A percentile compares a stretch with the other conserved stretches of the same genome.
These are phyloP conservation scores for Antigone vipio DNA, from an alignment of 2,113 vertebrate genomes.

Conservation along the genomic window DNA sequence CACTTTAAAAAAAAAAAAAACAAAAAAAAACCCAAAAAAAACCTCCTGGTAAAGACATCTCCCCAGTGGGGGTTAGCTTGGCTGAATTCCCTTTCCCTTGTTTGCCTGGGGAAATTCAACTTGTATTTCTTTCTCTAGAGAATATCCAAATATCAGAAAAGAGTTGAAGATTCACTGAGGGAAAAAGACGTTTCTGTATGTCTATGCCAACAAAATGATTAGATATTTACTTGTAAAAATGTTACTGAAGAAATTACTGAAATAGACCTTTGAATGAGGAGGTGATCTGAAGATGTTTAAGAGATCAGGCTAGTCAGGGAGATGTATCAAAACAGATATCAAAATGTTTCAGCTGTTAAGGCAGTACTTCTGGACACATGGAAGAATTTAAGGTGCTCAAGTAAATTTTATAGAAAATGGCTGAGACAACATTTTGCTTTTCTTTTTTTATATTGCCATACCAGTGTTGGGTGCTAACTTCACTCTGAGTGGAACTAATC, in stretches of 20 bases:
- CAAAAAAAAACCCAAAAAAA: too few relatives aligned
- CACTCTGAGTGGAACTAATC: not conserved
- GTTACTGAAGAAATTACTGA: not conserved
- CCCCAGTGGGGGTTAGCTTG: not conserved
- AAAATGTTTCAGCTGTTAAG: not conserved
- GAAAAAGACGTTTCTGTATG: not conserved
- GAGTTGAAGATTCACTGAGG: not conserved
- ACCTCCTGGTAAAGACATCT: not conserved
- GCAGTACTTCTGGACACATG: not conserved
- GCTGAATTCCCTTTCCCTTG: not conserved
- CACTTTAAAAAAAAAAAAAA: not conserved
- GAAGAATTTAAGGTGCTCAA: not conserved
- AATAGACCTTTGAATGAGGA: not conserved
- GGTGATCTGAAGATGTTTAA: not conserved
- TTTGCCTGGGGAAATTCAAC: not conserved
- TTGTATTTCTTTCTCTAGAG: not conserved
- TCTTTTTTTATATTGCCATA: not conserved
- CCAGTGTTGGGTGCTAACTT: not conserved
- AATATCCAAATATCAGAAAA: not conserved
- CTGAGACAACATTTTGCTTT: not conserved
- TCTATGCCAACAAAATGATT: not conserved
- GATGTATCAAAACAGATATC: not conserved
- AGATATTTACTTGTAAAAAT: not conserved
- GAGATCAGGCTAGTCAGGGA: not conserved
- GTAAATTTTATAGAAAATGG: not conserved